phyloP scores from a whole-genome alignment of 2,888 invertebrate genomes.

The Rhogogaster chlorosoma region DNA sequence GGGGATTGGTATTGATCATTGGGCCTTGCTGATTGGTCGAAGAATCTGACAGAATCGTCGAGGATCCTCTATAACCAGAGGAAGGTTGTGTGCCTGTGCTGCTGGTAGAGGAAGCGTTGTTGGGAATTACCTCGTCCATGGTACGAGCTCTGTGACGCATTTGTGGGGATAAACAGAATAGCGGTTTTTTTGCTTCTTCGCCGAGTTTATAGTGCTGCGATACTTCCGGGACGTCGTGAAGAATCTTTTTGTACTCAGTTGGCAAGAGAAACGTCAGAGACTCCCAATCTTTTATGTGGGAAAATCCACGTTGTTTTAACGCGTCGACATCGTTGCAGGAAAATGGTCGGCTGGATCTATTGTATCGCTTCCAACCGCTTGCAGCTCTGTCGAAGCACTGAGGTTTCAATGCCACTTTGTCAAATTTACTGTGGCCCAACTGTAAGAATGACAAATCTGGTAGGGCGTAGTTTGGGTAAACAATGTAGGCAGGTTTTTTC shows the following conservation, averaged over 20 bases:
- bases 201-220: slow-evolving; percentile 83
- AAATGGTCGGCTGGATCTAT: slow-evolving; percentile 82
- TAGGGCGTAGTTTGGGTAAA: slow-evolving; percentile 94
- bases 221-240: slow-evolving; percentile 90
- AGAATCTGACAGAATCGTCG: slow-evolving; percentile 89
- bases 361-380: slow-evolving; percentile 75
- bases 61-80: slow-evolving; percentile 92
- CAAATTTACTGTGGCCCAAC: slow-evolving; percentile 74
- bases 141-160: slow-evolving; percentile 80
- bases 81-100: slow-evolving; percentile 90
- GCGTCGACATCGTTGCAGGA: slow-evolving; percentile 91
- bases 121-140: slow-evolving; percentile 80
- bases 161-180: slow-evolving; percentile 81
- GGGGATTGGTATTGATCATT: slow-evolving; percentile 83
- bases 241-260: slow-evolving; percentile 88
- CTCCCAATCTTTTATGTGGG: slow-evolving; percentile 96
- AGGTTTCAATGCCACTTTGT: slow-evolving; percentile 88
- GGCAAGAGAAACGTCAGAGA: slow-evolving; percentile 94
- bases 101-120: slow-evolving; percentile 84
- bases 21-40: slow-evolving; percentile 85
- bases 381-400: slow-evolving; percentile 80
- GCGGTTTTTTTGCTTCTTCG: slow-evolving; percentile 79
- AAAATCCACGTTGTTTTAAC: slow-evolving; percentile 88
- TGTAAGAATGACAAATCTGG: slow-evolving; percentile 92
- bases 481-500: slow-evolving; percentile 90